Base-by-base conservation (phyloP, 2,113 vertebrate species). In the Bambusicola thoracicus region DNA sequence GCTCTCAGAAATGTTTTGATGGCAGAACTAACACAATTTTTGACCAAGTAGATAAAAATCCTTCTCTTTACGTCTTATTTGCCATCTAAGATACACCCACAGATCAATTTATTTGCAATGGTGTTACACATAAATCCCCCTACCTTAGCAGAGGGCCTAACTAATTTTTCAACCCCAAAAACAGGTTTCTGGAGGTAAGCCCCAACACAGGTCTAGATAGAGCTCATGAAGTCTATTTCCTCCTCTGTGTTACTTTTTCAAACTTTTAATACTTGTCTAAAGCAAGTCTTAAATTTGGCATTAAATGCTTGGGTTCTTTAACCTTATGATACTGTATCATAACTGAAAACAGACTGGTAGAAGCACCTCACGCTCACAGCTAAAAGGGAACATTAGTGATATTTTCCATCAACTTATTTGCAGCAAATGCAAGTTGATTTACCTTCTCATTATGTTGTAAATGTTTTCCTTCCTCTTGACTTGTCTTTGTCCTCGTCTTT, bases 401-500 rank as follows among this genome's bases (percentile, higher is more conserved):
- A 90, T 90, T 91, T 94, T 90, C 62, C 76, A 92, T 93, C 95
- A 96, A 92, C 43, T 4, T 88, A 63, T 95, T 94, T 97, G 79
- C 72, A 93, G 81, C 51, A 96, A 97, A 95, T 91, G 3, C 84
- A 94, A 96, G 59, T 88, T 95, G 89, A 96, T 96, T 97, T 97
- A 95, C 87, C 94, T 97, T 93, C 66, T 96, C 79, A 95, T 96
- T 97, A 87, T 82, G 36, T 93, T 86, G 48, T 43, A 96, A 96
- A 92, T 95, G 63, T 93, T 96, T 95, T 95, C 70, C 87, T 89
- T 86, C 70, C 79, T 96, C 90, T 75, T 94, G 80, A 85, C 81
- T 93, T 96, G 85, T 89, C 90, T 97, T 97, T 96, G 83, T 96
- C 93, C 93, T 96, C 73, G 8, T 81, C 78, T 96, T 96, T 94